A percentile compares a stretch with the other conserved stretches of the same genome.
These are phyloP conservation scores for Vidua macroura DNA, from an alignment of 2,113 vertebrate species.

Conservation along the genomic window DNA sequence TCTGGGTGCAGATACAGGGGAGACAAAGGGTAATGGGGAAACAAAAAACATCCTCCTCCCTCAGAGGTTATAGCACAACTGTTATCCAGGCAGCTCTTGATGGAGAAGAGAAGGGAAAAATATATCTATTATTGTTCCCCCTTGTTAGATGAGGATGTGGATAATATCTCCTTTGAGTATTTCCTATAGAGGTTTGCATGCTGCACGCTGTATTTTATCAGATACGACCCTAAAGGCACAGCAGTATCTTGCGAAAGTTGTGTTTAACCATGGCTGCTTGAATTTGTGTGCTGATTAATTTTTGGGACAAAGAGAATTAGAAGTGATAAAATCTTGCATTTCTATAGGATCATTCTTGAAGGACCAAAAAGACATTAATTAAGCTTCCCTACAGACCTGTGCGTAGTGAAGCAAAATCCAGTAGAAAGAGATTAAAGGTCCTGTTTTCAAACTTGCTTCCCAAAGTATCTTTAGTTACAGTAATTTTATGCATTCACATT, in stretches of 20 bases:
- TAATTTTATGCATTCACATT: not conserved
- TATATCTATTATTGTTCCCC: not conserved
- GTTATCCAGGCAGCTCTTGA: not conserved
- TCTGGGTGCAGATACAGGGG: accelerated
- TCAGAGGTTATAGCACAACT: not conserved
- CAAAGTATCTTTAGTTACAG: not conserved
- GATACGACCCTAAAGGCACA: not conserved
- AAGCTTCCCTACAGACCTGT: not conserved
- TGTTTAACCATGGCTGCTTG: not conserved
- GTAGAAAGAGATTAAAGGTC: not conserved
- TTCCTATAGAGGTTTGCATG: not conserved
- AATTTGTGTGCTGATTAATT: not conserved
- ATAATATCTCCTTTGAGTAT: not conserved
- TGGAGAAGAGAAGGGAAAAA: not conserved
- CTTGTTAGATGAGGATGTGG: not conserved
- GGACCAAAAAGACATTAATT: not conserved
- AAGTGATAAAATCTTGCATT: not conserved
- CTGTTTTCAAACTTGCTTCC: not conserved
- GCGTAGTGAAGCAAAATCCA: not conserved
- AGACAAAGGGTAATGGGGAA: not conserved
- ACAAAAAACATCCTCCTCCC: accelerated
- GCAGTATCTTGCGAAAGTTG: not conserved
- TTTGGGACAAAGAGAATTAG: not conserved
- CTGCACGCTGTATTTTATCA: not conserved
- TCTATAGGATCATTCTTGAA: not conserved